Evolutionary conservation across 2,113 vertebrate species (phyloP).

Genomic region (Sceloporus undulatus): DNA sequence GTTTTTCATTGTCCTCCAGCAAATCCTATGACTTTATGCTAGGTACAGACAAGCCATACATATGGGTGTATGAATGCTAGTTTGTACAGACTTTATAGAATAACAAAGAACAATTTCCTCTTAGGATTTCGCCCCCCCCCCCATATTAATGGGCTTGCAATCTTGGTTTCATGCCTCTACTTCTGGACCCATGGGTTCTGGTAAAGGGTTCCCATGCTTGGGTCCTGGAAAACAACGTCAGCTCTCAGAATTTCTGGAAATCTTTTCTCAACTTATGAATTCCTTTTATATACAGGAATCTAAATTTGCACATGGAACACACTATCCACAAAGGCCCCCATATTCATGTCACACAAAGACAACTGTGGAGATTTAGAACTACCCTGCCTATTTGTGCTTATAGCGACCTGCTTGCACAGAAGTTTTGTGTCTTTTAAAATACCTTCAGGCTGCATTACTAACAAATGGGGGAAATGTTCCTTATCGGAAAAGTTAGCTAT

Average conservation of each 20-base stretch:
- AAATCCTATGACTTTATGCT: not conserved
- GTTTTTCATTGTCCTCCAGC: not conserved
- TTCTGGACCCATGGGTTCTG: not conserved
- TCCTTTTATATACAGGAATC: not conserved
- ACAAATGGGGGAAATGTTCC: too few species aligned
- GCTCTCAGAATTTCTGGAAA: not conserved
- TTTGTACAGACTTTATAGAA: not conserved
- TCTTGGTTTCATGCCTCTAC: not conserved
- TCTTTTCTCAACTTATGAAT: not conserved
- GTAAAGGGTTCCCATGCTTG: not conserved
- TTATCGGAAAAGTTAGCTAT: not conserved
- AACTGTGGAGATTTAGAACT: not conserved
- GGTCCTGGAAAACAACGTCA: not conserved
- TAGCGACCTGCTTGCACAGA: not conserved
- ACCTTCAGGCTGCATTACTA: not conserved
- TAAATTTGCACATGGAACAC: not conserved
- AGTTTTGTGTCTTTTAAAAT: not conserved
- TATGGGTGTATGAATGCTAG: not conserved
- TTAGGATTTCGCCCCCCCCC: not conserved
- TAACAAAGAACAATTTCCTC: not conserved
- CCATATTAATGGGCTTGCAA: not conserved
- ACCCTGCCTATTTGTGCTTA: too few species aligned
- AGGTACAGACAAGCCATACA: not conserved
- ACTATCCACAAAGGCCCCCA: not conserved
- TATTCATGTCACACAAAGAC: not conserved